Evolutionary conservation across 2,797 vertebrate genomes (phyloP), one percentile per base, ranked within the genome.

Genomic region (Miichthys miiuy): DNA sequence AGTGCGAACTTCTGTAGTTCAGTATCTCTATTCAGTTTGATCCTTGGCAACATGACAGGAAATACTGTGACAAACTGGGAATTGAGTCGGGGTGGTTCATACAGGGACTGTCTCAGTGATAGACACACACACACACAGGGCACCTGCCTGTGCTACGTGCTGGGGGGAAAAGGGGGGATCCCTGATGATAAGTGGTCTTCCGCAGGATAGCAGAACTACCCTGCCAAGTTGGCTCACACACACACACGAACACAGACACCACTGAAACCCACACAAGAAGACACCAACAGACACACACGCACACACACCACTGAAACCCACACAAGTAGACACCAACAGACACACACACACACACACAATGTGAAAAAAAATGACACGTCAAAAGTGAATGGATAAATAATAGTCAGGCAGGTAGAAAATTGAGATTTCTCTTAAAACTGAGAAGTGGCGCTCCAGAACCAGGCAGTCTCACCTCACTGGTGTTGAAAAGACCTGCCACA

Each of bases 401-500:
- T 77, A 67, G 44, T 69, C 67, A 80, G 85, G 69, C 88, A 79
- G 77, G 70, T 82, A 62, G 65, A 84, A 87, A 84, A 88, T 86
- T 77, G 68, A 86, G 70, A 88, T 86, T 80, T 80, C 52, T 78
- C 75, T 75, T 72, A 68, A 84, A 84, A 73, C 23, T 66, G 75
- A 68, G 68, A 66, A 72, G 20, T 60, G 51, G 23, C 5, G 7
- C 65, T 81, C 14, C 48, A 46, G 81, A 85, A 68, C 46, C 21
- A 65, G 55, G 9, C 54, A 72, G 25, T 75, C 57, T 87, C 48
- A 66, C 72, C 68, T 79, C 27, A 5, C 62, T 67, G 48, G 47
- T 66, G 51, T 54, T 75, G 25, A 78, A 82, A 74, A 82, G 54
- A 77, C 60, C 78, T 82, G 82, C 71, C 66, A 69, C 47, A 68